phyloP scores from a whole-genome alignment of 1,140 invertebrate species.

The Galleria mellonella region DNA sequence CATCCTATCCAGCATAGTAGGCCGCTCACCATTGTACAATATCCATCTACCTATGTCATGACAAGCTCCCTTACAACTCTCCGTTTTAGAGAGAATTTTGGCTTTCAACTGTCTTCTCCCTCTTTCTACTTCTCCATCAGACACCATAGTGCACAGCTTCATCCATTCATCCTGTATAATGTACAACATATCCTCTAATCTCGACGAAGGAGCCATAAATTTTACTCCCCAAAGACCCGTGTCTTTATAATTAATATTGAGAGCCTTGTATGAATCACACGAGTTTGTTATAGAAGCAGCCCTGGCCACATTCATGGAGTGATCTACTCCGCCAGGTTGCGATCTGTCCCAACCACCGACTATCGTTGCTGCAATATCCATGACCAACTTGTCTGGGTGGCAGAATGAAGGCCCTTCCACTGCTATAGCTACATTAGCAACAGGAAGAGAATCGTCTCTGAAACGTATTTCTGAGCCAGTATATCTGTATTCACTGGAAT shows the following conservation, averaged over 20 bases:
- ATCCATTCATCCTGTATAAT: constrained; percentile 52
- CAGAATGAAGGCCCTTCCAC: constrained; percentile 76
- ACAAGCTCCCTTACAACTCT: constrained; percentile 84
- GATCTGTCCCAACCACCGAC: constrained; percentile 49
- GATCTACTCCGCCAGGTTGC: constrained; percentile 38
- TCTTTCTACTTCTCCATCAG: constrained; percentile 47
- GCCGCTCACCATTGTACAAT: constrained; percentile 81
- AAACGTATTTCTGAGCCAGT: constrained; percentile 78
- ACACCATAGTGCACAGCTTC: constrained; percentile 45
- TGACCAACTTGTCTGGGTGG: constrained; percentile 22
- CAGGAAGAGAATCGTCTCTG: constrained; percentile 80
- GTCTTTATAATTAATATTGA: constrained; percentile 53
- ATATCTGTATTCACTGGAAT: constrained; percentile 28
- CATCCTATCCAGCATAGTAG: constrained; percentile 81
- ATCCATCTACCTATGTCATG: constrained; percentile 88
- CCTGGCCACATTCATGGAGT: constrained; percentile 35
- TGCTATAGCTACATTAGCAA: constrained; percentile 83
- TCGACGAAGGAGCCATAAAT: constrained; percentile 34
- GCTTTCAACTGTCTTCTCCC: constrained; percentile 54
- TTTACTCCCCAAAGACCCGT: constrained; percentile 66
- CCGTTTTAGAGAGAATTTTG: constrained; percentile 79
- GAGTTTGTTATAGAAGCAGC: constrained; percentile 27
- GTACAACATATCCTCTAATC: constrained; percentile 49
- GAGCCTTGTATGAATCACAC: constrained; percentile 57
- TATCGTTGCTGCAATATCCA: constrained; percentile 32